These are phyloP conservation scores for Eristalinus aeneus DNA, from an alignment of 2,888 invertebrate species.

Conservation along the genomic window DNA sequence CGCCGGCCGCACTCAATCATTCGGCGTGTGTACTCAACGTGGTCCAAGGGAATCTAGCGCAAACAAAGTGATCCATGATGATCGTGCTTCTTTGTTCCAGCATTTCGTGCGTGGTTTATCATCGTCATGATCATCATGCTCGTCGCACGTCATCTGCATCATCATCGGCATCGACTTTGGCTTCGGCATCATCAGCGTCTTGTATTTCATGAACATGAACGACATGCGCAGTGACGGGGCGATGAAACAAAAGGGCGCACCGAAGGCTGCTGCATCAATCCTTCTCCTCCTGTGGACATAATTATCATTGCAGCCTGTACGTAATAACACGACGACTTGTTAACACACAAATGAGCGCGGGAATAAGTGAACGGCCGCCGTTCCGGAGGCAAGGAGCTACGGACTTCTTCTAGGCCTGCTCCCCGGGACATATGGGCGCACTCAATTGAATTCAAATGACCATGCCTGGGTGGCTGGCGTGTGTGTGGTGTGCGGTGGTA, in stretches of 20 bases:
- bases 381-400: background rate
- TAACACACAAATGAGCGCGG: slow-evolving; percentile 56
- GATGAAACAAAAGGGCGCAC: slow-evolving; percentile 15
- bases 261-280: slow-evolving; percentile 22
- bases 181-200: slow-evolving; percentile 2
- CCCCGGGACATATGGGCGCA: slow-evolving; percentile 58
- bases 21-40: slow-evolving; percentile 46
- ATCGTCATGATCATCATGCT: slow-evolving; percentile 62
- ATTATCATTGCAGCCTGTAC: slow-evolving; percentile 47
- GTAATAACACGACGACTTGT: slow-evolving; percentile 55
- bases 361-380: slow-evolving; percentile 46
- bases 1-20: slow-evolving; percentile 42
- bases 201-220: slow-evolving; percentile 21
- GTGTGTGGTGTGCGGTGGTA: background rate
- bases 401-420: background rate
- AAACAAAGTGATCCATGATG: slow-evolving; percentile 68
- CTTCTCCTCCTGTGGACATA: slow-evolving; percentile 53
- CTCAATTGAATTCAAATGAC: slow-evolving; percentile 68
- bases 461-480: slow-evolving; percentile 26
- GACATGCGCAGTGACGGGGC: background rate
- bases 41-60: slow-evolving; percentile 53
- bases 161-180: slow-evolving; percentile 14
- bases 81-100: slow-evolving; percentile 65
- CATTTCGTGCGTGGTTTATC: slow-evolving; percentile 66
- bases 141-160: slow-evolving; percentile 63